Evolutionary conservation across 2,797 vertebrate genomes (phyloP), one percentile per base, ranked within the genome.

Genomic region (Smutsia gigantea): DNA sequence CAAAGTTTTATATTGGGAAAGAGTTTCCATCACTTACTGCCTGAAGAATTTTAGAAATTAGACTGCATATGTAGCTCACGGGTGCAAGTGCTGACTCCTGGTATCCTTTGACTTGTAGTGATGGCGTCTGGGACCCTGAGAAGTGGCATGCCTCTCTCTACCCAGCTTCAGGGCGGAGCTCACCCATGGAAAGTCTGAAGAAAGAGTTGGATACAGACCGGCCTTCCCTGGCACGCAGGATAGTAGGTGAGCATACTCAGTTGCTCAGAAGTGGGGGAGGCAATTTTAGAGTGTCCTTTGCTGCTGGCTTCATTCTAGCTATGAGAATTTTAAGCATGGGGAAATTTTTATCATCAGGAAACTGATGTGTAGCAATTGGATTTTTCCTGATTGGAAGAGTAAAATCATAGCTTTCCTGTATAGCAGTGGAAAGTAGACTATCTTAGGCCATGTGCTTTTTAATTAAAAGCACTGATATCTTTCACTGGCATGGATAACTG

Each of bases 61-160:
- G n/a, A 75, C 46, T 25, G 19, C 39, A 14, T 31, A 3, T n/a
- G 8, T 68, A 21, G 49, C 74, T 84, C 7, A 10, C 37, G 61
- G 37, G 27, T 46, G 0, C 37, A 93, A 12, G n/a, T 83, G 37
- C 91, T 98, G 95, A 97, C 86, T 82, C 2, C 94, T 39, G 74
- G 42, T 96, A 64, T 66, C 39, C 53, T 93, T 87, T 97, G 75
- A 89, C 64, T 61, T 95, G 1, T 86, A 99, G 99, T 97, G 99
- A 99, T 98, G 99, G 99, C 3, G 99, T 99, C 84, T 99, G 99
- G 99, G 99, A 99, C 96, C 99, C 99, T 95, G 99, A 99, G 98
- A 99, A 99, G 98, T 99, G 99, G 99, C 99, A 99, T 95, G 99
- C 99, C 4, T 99, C 99, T 77, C 98, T 99, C 92, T 99, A 99